Conservation (phyloP, 1,140 invertebrate species). For the Sweltsa coloradensis region DNA sequence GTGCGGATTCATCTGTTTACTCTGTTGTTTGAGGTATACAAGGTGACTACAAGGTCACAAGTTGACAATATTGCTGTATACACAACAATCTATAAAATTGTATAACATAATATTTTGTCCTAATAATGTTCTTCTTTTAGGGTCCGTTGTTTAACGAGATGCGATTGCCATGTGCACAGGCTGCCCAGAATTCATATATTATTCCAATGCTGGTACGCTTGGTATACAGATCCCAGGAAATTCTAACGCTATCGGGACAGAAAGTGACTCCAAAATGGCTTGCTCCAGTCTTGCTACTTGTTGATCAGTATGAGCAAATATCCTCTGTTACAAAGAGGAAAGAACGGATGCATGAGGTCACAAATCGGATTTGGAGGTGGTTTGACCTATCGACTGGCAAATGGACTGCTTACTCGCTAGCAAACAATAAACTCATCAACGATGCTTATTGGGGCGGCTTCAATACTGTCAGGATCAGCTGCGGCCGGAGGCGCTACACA, state of each 20-base stretch:
- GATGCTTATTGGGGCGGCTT: slow-evolving; percentile 73
- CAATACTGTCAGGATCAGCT: slow-evolving; percentile 54
- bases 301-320: slow-evolving; percentile 75
- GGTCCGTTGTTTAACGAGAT: slow-evolving; percentile 44
- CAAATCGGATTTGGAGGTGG: slow-evolving; percentile 66
- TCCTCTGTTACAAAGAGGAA: slow-evolving; percentile 57
- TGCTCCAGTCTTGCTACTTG: slow-evolving; percentile 58
- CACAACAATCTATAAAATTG: neutral
- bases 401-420: slow-evolving; percentile 63
- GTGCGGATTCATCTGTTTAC: slow-evolving; percentile 63
- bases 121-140: slow-evolving; percentile 4
- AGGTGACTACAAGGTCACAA: neutral
- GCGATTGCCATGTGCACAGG: slow-evolving; percentile 49
- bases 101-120: slow-evolving; percentile 1
- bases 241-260: slow-evolving; percentile 21
- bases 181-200: slow-evolving; percentile 37
- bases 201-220: slow-evolving; percentile 43
- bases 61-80: neutral
- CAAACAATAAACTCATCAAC: slow-evolving; percentile 71
- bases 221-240: slow-evolving; percentile 31
- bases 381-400: slow-evolving; percentile 70
- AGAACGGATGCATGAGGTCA: slow-evolving; percentile 47
- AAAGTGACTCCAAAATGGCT: slow-evolving; percentile 62
- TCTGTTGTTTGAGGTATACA: slow-evolving; percentile 60
- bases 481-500: slow-evolving; percentile 61